Conservation (phyloP, 2,888 invertebrate species). For the Eremobia ochroleuca region DNA sequence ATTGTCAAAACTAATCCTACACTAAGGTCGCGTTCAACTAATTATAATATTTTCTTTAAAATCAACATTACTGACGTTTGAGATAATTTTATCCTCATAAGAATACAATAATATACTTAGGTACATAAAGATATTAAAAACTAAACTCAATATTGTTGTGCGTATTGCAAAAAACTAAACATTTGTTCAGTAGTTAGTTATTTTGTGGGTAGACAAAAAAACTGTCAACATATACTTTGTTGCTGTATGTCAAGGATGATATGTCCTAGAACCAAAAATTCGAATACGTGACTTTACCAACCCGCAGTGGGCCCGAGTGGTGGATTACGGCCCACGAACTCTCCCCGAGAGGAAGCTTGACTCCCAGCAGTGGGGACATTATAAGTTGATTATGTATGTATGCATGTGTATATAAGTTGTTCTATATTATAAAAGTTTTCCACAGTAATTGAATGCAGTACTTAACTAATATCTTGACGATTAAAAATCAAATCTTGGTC, state of each 20-base stretch:
- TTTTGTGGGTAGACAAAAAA: background rate
- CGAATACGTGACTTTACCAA: too few relatives aligned
- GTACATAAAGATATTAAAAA: too few relatives aligned
- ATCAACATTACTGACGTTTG: background rate
- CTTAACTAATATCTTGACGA: background rate
- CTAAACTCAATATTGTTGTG: background rate
- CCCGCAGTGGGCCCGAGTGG: too few relatives aligned
- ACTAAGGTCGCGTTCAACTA: constrained; percentile 18
- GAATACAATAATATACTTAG: background rate
- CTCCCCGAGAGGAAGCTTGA: background rate
- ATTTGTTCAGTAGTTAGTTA: background rate
- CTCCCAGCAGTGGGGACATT: background rate
- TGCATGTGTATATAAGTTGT: background rate
- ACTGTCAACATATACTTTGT: too few relatives aligned
- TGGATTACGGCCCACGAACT: too few relatives aligned
- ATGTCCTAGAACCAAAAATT: too few relatives aligned
- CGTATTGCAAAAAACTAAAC: background rate
- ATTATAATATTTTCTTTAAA: constrained; percentile 1
- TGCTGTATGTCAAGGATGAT: too few relatives aligned
- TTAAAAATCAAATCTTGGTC: background rate
- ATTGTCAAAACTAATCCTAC: constrained; percentile 13
- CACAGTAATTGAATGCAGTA: background rate
- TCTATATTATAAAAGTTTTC: background rate
- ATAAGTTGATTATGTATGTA: background rate
- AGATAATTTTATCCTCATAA: background rate